Evolutionary conservation across 2,888 invertebrate species (phyloP).

Genomic region (Lumbricus terrestris): DNA sequence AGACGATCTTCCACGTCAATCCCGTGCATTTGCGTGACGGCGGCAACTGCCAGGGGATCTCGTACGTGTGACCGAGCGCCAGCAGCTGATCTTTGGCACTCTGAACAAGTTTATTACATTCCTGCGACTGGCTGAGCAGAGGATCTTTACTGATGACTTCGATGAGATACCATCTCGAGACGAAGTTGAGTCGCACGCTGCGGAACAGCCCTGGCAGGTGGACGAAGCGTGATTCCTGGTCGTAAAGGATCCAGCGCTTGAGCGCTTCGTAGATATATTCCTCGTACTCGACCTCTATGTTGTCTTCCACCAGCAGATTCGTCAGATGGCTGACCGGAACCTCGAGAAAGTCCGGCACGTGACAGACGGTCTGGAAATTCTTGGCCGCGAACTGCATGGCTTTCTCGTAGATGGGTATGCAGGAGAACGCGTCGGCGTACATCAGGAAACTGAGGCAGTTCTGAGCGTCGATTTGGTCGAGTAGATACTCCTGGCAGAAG

Average conservation of each 20-base stretch:
- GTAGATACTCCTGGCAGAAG: conserved; percentile 51
- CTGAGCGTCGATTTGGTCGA: conserved; percentile 46
- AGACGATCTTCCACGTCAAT: conserved; percentile 36
- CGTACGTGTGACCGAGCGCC: conserved; percentile 42
- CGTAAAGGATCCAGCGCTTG: conserved; percentile 53
- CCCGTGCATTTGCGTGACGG: conserved; percentile 40
- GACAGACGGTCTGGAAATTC: conserved; percentile 42
- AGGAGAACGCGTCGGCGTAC: conserved; percentile 40
- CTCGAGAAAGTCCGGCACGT: conserved; percentile 52
- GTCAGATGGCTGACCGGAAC: conserved; percentile 48
- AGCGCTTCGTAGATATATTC: conserved; percentile 55
- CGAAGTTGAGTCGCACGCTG: conserved; percentile 39
- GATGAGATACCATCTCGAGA: conserved; percentile 41
- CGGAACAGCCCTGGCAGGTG: conserved; percentile 36
- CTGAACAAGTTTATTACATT: conserved; percentile 30
- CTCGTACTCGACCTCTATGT: conserved; percentile 55
- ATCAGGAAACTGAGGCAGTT: conserved; percentile 41
- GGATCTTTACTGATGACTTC: conserved; percentile 38
- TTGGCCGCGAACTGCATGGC: conserved; percentile 31
- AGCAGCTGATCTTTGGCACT: conserved; percentile 41
- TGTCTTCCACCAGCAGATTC: conserved; percentile 51
- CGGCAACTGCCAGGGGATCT: conserved; percentile 41
- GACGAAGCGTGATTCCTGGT: conserved; percentile 40
- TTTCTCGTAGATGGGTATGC: conserved; percentile 35
- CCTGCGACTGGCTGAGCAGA: conserved; percentile 26